These are phyloP conservation scores for Argentina silus DNA, from an alignment of 2,797 vertebrate genomes.

Conservation along the genomic window DNA sequence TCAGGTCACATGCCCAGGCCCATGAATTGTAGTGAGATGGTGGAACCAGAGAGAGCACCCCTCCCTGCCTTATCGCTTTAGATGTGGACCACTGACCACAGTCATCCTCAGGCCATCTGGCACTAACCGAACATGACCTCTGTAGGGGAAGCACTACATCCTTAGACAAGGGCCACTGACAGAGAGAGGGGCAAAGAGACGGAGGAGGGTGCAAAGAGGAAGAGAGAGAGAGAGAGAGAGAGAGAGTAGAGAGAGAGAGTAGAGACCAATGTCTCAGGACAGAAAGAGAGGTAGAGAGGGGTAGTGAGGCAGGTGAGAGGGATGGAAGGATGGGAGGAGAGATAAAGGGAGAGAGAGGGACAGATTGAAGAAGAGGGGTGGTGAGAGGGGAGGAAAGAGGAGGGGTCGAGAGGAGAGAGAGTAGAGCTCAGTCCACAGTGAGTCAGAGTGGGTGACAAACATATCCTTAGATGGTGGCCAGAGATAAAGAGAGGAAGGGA, in stretches of 20 bases:
- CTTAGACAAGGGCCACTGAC: slow-evolving; percentile 65
- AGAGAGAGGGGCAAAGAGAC: slow-evolving; percentile 7
- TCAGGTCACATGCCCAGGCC: too few species aligned
- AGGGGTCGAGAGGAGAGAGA: neutral
- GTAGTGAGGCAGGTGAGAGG: neutral
- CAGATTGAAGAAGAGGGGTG: neutral
- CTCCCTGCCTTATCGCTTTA: slow-evolving; percentile 59
- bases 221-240: neutral
- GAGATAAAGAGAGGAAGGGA: slow-evolving; percentile 18
- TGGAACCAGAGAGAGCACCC: slow-evolving; percentile 20
- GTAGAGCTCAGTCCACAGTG: too few species aligned
- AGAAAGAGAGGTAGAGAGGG: neutral
- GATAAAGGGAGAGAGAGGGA: neutral
- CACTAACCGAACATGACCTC: slow-evolving; percentile 57
- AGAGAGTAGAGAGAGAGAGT: neutral
- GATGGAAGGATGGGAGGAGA: neutral
- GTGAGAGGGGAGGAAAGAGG: neutral
- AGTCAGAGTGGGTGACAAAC: neutral
- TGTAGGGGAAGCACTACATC: slow-evolving; percentile 54
- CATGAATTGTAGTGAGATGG: neutral
- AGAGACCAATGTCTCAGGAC: neutral
- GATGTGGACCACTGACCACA: slow-evolving; percentile 52
- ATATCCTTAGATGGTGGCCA: neutral
- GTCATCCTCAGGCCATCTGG: slow-evolving; percentile 65
- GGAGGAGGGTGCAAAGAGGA: neutral